phyloP scores from a whole-genome alignment of 2,888 invertebrate genomes.

The Rhopalosiphum nymphaeae region DNA sequence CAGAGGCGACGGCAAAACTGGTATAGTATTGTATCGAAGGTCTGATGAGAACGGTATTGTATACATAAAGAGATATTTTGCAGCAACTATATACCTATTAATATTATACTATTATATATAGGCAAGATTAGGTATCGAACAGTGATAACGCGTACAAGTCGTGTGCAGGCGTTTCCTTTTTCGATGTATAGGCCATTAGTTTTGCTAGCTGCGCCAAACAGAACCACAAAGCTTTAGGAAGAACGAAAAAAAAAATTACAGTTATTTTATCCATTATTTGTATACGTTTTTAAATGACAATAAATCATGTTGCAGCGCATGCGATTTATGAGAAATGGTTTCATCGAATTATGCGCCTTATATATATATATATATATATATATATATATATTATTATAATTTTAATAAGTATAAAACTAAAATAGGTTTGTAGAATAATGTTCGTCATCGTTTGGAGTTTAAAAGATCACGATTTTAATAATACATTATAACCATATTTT shows the following conservation, averaged over 20 bases:
- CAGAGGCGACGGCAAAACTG: conserved; percentile 13
- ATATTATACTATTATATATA: neutral
- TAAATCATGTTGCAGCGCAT: neutral
- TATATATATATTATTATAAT: neutral
- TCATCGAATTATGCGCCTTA: neutral
- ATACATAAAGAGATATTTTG: neutral
- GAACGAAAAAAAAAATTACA: neutral
- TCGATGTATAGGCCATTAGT: neutral
- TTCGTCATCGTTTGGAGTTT: neutral
- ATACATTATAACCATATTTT: neutral
- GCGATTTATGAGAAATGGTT: neutral
- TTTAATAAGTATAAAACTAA: neutral
- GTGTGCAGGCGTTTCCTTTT: neutral
- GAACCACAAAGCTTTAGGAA: neutral
- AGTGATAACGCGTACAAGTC: neutral
- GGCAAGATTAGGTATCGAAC: neutral
- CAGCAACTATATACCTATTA: neutral
- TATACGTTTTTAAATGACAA: neutral
- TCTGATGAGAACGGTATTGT: neutral
- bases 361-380: no score
- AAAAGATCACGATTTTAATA: neutral
- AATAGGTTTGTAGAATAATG: neutral
- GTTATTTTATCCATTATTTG: neutral
- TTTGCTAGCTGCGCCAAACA: neutral
- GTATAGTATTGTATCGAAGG: conserved; percentile 1